phyloP scores from a whole-genome alignment of 2,113 vertebrate species.

The Patagioenas fasciata region DNA sequence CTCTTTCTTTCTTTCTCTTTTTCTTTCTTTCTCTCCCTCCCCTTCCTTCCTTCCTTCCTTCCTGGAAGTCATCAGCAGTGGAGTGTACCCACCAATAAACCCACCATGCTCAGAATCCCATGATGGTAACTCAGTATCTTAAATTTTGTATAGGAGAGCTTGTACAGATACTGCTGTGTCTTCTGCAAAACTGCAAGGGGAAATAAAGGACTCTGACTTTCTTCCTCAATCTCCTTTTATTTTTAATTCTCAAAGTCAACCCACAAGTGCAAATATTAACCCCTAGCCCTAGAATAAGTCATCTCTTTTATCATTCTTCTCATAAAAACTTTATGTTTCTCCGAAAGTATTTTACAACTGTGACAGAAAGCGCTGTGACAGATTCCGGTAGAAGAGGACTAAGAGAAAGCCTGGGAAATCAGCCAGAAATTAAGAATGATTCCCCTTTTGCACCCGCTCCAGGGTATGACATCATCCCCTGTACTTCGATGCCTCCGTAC shows the following conservation, averaged over 20 bases:
- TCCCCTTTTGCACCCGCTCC: constrained; percentile 56
- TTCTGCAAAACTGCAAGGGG: constrained; percentile 13
- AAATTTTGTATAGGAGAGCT: neutral
- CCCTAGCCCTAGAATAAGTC: constrained; percentile 60
- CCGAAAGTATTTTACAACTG: constrained; percentile 78
- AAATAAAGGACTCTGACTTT: constrained; percentile 26
- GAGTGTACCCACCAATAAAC: neutral
- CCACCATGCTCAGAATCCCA: neutral
- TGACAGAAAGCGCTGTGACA: constrained; percentile 77
- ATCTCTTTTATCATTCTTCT: constrained; percentile 76
- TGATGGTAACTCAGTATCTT: neutral
- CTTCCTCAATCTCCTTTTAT: constrained; percentile 35
- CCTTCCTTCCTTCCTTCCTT: accelerated
- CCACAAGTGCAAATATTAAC: constrained; percentile 72
- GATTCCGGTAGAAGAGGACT: constrained; percentile 74
- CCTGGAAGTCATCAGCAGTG: neutral
- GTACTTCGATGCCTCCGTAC: constrained; percentile 34
- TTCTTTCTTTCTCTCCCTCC: accelerated
- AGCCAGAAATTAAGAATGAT: constrained; percentile 74
- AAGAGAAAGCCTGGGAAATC: constrained; percentile 74
- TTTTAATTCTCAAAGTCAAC: constrained; percentile 59
- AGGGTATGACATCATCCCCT: constrained; percentile 76
- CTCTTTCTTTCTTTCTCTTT: neutral
- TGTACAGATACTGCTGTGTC: neutral
- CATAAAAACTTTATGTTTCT: constrained; percentile 84